A percentile compares a stretch with the other conserved stretches of the same genome.
Evolutionary conservation across 2,113 vertebrate species (phyloP).

Genomic region (Tretioscincus oriximinensis): DNA sequence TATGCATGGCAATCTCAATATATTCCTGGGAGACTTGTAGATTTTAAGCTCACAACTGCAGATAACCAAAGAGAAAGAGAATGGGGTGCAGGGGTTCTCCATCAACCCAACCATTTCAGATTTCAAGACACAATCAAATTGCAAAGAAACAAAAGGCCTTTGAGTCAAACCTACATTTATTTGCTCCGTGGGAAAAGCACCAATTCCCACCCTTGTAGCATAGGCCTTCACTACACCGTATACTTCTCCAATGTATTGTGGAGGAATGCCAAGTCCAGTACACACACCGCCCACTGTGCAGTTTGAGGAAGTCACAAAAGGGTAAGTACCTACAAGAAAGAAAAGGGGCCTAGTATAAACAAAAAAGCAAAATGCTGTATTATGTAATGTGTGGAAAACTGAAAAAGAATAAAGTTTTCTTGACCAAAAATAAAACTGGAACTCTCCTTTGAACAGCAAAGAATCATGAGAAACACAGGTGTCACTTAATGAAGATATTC

Average conservation of each 20-base stretch:
- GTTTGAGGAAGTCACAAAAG: constrained; percentile 97
- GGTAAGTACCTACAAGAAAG: constrained; percentile 86
- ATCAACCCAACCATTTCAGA: too few species aligned
- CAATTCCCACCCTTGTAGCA: constrained; percentile 94
- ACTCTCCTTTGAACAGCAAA: neutral
- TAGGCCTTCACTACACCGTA: constrained; percentile 96
- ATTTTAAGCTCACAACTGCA: too few species aligned
- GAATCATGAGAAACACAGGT: neutral
- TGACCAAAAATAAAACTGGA: neutral
- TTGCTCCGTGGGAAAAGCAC: constrained; percentile 96
- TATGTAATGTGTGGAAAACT: too few species aligned
- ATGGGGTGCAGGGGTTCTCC: too few species aligned
- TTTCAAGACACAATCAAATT: too few species aligned
- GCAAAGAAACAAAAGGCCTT: neutral
- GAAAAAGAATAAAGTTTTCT: too few species aligned
- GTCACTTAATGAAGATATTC: neutral
- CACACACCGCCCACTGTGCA: constrained; percentile 94
- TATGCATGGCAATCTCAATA: too few species aligned
- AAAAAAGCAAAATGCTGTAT: neutral
- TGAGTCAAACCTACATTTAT: constrained; percentile 82
- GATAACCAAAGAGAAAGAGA: too few species aligned
- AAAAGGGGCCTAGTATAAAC: neutral
- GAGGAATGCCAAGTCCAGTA: constrained; percentile 92
- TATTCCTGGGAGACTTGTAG: too few species aligned
- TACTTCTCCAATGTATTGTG: constrained; percentile 90